phyloP scores from a whole-genome alignment of 2,113 vertebrate species.

The Actenoides hombroni region DNA sequence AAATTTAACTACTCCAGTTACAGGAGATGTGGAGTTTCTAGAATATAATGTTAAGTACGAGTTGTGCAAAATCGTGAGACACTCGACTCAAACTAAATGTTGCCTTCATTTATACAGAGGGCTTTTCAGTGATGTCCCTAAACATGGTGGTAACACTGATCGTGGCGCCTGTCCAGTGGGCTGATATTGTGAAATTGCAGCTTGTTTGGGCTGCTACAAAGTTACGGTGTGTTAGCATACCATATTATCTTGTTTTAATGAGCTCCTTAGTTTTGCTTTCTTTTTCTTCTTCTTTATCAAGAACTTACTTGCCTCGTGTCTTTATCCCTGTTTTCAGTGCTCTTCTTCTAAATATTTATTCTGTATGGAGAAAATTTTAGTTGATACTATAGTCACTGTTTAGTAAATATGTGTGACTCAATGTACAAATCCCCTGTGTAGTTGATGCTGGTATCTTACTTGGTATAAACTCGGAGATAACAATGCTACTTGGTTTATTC shows the following conservation, averaged over 20 bases:
- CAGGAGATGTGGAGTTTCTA: not conserved
- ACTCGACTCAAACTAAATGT: rapidly evolving
- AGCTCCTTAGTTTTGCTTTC: not conserved
- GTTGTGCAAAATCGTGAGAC: not conserved
- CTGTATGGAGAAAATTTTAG: not conserved
- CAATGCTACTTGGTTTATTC: not conserved
- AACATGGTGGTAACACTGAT: not conserved
- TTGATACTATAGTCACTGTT: rapidly evolving
- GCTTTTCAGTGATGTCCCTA: not conserved
- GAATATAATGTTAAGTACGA: not conserved
- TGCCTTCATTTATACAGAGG: not conserved
- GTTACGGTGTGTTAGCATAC: not conserved
- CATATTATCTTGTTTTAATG: not conserved
- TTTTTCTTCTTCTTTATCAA: not conserved
- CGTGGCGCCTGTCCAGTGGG: rapidly evolving
- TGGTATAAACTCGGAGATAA: not conserved
- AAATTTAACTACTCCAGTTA: not conserved
- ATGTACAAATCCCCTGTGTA: not conserved
- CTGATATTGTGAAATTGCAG: not conserved
- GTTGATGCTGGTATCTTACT: not conserved
- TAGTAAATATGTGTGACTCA: not conserved
- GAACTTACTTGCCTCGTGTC: not conserved
- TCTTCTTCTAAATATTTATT: not conserved
- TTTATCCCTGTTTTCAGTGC: not conserved
- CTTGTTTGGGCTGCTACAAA: not conserved